Evolutionary conservation across 2,888 invertebrate species (phyloP).

Genomic region (Hartigia nigra): DNA sequence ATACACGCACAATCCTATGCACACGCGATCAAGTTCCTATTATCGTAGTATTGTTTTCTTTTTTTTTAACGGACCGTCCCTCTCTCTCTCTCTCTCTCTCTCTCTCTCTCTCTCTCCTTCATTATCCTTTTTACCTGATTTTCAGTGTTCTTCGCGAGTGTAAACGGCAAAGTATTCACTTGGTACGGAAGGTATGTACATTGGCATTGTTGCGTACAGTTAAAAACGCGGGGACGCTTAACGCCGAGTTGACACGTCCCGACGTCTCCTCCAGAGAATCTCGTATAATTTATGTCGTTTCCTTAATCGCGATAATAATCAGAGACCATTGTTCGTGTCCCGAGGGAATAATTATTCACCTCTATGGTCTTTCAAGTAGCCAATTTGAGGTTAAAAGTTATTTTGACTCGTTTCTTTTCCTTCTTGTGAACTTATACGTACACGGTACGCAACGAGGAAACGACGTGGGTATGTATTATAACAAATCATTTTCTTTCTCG

Average conservation of each 20-base stretch:
- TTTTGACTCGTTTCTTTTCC: neutral
- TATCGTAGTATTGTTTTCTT: neutral
- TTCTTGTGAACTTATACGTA: neutral
- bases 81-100: neutral
- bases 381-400: neutral
- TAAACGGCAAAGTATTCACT: neutral
- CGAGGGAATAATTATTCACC: neutral
- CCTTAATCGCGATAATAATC: neutral
- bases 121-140: neutral
- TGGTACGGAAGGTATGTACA: neutral
- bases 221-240: neutral
- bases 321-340: neutral
- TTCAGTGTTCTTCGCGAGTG: neutral
- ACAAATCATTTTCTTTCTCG: neutral
- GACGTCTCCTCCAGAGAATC: neutral
- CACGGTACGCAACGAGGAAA: neutral
- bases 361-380: neutral
- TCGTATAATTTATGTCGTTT: neutral
- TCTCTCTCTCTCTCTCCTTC: neutral
- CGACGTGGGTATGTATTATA: neutral
- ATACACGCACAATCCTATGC: neutral
- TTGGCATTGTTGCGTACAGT: neutral
- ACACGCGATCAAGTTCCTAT: conserved; percentile 13
- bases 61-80: conserved; percentile 6
- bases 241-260: neutral